Evolutionary conservation across 2,888 invertebrate species (phyloP).

Genomic region (Nemotelus pantherinus): DNA sequence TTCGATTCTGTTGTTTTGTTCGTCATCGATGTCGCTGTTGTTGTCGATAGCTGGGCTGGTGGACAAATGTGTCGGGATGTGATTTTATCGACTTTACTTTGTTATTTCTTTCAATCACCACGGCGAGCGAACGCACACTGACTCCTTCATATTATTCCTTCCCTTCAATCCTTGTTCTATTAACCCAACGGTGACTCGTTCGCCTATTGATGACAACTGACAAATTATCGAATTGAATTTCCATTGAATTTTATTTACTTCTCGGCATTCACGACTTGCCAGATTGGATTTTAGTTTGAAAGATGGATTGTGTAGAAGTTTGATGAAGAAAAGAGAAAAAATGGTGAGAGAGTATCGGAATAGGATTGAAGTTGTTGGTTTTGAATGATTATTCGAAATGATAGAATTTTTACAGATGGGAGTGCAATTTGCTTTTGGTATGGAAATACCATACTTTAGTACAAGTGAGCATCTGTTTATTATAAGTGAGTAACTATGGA

Average conservation of each 20-base stretch:
- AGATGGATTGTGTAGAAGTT: neutral
- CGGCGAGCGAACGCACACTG: no score
- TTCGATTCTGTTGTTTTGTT: constrained; percentile 1
- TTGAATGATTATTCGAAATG: no score
- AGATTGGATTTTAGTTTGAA: neutral
- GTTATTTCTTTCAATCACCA: neutral
- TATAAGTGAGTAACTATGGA: no score
- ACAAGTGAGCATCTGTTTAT: no score
- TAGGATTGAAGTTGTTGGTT: no score
- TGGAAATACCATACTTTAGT: no score
- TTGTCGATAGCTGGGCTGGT: neutral
- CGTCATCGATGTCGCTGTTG: neutral
- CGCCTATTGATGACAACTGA: constrained; percentile 32
- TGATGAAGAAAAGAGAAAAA: no score
- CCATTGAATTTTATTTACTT: constrained; percentile 33
- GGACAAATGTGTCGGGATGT: constrained; percentile 17
- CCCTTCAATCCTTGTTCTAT: neutral
- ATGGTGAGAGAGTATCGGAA: no score
- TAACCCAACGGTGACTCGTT: neutral
- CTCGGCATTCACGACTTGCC: constrained; percentile 25
- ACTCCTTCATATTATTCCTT: neutral
- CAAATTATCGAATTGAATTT: constrained; percentile 39
- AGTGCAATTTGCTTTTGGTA: no score
- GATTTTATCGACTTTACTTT: constrained; percentile 39
- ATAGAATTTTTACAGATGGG: no score